phyloP scores from a whole-genome alignment of 2,113 vertebrate species.

The Ophiodon elongatus region DNA sequence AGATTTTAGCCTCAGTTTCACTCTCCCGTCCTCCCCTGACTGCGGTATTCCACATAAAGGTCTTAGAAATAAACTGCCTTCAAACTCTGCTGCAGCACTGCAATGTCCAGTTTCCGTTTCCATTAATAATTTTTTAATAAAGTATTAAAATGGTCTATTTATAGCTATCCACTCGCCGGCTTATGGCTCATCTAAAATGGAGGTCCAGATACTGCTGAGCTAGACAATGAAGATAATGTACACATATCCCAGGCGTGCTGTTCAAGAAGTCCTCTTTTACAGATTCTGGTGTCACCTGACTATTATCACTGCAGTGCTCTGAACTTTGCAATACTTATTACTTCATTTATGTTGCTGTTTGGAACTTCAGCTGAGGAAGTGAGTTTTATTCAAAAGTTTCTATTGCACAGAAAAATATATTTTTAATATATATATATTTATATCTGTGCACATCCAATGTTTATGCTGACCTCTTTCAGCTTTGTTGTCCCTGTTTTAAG shows the following conservation, averaged over 20 bases:
- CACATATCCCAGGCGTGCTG: not conserved
- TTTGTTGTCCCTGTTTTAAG: not conserved
- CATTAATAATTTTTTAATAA: constrained; percentile 66
- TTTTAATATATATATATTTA: not conserved
- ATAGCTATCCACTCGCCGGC: constrained; percentile 43
- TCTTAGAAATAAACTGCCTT: constrained; percentile 19
- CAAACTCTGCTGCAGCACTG: constrained; percentile 45
- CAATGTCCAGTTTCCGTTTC: constrained; percentile 56
- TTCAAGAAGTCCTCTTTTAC: constrained; percentile 3
- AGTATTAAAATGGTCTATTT: constrained; percentile 67
- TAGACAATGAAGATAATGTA: not conserved
- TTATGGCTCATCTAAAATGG: constrained; percentile 44
- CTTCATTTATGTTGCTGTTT: constrained; percentile 5
- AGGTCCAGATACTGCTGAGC: constrained; percentile 38
- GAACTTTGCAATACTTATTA: constrained; percentile 34
- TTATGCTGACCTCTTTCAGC: too few species aligned
- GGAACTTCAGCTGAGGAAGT: constrained; percentile 59
- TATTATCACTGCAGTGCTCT: not conserved
- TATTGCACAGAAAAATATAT: not conserved
- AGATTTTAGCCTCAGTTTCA: not conserved
- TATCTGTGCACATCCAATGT: not conserved
- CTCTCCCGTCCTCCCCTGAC: not conserved
- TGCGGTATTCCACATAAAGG: constrained; percentile 11
- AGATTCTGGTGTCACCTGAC: constrained; percentile 20
- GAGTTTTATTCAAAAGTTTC: constrained; percentile 21